Conservation (phyloP, 2,888 invertebrate species). For the Euproctis similis region DNA sequence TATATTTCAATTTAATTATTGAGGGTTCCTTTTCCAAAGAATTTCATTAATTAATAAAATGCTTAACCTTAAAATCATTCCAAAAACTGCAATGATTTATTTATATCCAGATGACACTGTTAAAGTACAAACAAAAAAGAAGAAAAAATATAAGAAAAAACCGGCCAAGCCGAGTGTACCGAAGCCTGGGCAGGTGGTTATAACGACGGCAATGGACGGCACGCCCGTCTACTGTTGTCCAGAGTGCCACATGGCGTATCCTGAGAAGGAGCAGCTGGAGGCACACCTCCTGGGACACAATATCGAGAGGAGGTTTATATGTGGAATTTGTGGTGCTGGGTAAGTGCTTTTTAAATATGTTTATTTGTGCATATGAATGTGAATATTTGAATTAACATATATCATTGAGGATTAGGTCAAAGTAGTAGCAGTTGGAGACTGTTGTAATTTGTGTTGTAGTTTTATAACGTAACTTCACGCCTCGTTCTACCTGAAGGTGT, state of each 20-base stretch:
- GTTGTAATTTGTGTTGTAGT: too few relatives aligned
- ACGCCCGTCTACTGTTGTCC: constrained; percentile 86
- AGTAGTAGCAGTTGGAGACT: too few relatives aligned
- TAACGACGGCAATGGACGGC: constrained; percentile 84
- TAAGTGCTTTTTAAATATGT: too few relatives aligned
- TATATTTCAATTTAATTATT: too few relatives aligned
- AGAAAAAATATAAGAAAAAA: constrained; percentile 88
- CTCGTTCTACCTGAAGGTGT: too few relatives aligned
- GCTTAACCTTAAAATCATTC: neutral
- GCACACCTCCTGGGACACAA: constrained; percentile 85
- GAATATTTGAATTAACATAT: too few relatives aligned
- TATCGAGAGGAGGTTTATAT: constrained; percentile 86
- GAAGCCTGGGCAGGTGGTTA: constrained; percentile 87
- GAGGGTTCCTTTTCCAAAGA: too few relatives aligned
- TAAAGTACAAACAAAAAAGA: constrained; percentile 74
- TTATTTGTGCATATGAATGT: too few relatives aligned
- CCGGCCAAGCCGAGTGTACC: constrained; percentile 85
- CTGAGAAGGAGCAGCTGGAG: constrained; percentile 86
- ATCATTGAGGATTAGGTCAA: too few relatives aligned
- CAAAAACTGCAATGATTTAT: neutral
- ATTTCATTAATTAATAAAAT: too few relatives aligned
- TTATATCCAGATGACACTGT: constrained; percentile 39
- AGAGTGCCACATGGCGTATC: constrained; percentile 88
- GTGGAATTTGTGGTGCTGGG: constrained; percentile 86
- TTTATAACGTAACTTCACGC: too few relatives aligned